A percentile compares a stretch with the other conserved stretches of the same genome.
Evolutionary conservation across 35 echinoderm and acorn worm genomes (phyloP).

Genomic region (Amphiura filiformis): DNA sequence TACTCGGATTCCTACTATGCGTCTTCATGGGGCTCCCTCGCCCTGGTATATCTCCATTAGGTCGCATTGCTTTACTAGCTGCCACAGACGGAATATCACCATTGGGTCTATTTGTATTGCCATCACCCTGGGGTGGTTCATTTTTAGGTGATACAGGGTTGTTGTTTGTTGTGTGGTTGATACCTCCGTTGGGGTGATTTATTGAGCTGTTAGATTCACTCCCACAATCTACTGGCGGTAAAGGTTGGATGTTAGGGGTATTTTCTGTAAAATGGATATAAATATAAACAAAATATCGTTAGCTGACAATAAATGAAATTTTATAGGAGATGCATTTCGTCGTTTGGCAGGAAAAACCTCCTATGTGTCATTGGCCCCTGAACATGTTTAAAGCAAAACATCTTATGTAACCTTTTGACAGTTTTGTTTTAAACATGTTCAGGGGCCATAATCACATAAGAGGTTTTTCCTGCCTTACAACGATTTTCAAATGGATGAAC

Average conservation of each 20-base stretch:
- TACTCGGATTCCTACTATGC: constrained; percentile 83
- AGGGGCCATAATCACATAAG: no score
- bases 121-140: not conserved
- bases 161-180: not conserved
- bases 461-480: no score
- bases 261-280: not conserved
- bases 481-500: no score
- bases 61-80: not conserved
- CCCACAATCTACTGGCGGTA: constrained; percentile 30
- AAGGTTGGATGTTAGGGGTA: constrained; percentile 1
- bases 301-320: no score
- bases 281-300: no score
- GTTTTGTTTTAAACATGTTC: no score
- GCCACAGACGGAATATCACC: not conserved
- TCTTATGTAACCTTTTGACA: no score
- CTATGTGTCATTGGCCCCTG: no score
- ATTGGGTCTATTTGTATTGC: not conserved
- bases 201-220: not conserved
- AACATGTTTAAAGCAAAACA: no score
- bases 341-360: no score
- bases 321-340: no score
- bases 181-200: constrained; percentile 27
- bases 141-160: not conserved
- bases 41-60: not conserved
- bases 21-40: constrained; percentile 23